Evolutionary conservation across 2,888 invertebrate genomes (phyloP).

Genomic region (Hyalella azteca): DNA sequence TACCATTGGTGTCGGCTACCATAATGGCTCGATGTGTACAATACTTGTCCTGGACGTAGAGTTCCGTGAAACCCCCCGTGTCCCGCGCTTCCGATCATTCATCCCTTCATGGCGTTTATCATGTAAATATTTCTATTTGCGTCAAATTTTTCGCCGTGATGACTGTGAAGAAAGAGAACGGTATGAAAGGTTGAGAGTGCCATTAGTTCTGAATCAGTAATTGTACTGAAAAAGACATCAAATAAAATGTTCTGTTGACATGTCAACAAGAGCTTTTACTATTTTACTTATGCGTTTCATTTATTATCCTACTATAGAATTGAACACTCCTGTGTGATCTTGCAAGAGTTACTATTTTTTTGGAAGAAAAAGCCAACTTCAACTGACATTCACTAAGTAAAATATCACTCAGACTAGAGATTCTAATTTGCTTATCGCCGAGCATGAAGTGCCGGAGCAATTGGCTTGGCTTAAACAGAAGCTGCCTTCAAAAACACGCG

Average conservation of each 20-base stretch:
- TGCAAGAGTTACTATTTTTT: no score
- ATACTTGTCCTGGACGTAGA: not conserved
- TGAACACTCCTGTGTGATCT: no score
- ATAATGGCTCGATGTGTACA: not conserved
- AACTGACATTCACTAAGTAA: no score
- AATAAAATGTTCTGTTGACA: slow-evolving; percentile 18
- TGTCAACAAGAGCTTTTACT: slow-evolving; percentile 11
- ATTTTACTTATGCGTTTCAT: slow-evolving; percentile 5
- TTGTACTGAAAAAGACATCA: slow-evolving; percentile 12
- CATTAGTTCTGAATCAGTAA: slow-evolving; percentile 5
- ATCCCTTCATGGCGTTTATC: not conserved
- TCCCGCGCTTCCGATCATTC: not conserved
- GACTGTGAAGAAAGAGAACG: not conserved
- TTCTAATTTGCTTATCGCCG: no score
- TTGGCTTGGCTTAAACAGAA: no score
- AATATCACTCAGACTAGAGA: no score
- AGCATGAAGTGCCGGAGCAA: no score
- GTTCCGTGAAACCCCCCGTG: not conserved
- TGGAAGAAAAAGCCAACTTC: no score
- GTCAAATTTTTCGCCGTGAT: not conserved
- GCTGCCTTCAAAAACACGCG: no score
- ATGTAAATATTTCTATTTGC: slow-evolving; percentile 1
- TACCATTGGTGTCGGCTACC: not conserved
- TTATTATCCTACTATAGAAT: no score
- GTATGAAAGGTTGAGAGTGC: slow-evolving; percentile 20